These are phyloP conservation scores for Thamnaconus septentrionalis DNA, from an alignment of 2,113 vertebrate species.

Conservation along the genomic window DNA sequence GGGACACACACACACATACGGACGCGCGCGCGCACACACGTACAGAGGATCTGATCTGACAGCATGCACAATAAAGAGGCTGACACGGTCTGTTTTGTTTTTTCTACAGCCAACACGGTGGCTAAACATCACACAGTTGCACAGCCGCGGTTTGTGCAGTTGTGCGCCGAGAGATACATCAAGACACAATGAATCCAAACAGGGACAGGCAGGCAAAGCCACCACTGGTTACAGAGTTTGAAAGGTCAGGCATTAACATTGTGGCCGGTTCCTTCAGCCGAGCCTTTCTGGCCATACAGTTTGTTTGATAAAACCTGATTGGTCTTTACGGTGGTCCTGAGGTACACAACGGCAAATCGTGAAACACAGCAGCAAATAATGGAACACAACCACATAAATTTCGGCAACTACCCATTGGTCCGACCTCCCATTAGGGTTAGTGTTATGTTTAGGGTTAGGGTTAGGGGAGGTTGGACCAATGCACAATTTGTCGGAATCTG, in stretches of 20 bases:
- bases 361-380: no score
- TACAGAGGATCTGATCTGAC: constrained; percentile 22
- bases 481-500: no score
- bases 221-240: constrained; percentile 33
- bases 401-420: no score
- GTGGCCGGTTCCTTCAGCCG: not conserved
- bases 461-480: no score
- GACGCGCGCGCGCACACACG: not conserved
- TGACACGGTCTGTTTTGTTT: not conserved
- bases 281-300: not conserved
- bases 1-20: not conserved
- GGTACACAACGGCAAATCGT: no score
- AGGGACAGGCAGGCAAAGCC: constrained; percentile 36
- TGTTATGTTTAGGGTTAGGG: no score
- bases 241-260: constrained; percentile 4
- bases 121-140: constrained; percentile 11
- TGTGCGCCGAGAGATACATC: not conserved
- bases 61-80: constrained; percentile 6
- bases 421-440: no score
- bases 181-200: constrained; percentile 13
- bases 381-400: no score
- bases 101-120: not conserved
- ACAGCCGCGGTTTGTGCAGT: not conserved
- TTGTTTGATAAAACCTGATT: constrained; percentile 10
- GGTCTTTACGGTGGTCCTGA: not conserved